A percentile compares a stretch with the other conserved stretches of the same genome.
These are phyloP conservation scores for Eristalis tenax DNA, from an alignment of 2,888 invertebrate species.

Conservation along the genomic window DNA sequence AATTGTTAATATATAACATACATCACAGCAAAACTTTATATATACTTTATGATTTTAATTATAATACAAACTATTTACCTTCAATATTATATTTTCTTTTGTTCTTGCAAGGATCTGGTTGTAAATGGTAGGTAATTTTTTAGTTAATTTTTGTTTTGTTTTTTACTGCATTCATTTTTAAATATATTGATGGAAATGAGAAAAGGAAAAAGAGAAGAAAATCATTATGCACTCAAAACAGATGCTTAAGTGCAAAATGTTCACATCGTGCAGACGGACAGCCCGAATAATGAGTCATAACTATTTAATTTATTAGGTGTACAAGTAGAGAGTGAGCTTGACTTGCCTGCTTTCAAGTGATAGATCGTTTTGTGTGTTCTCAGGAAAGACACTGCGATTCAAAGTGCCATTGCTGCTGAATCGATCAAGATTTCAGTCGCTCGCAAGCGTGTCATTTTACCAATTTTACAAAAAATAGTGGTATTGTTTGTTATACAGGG, in stretches of 20 bases:
- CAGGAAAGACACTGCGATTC: too few relatives aligned
- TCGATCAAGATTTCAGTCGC: too few relatives aligned
- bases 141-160: slow-evolving; percentile 27
- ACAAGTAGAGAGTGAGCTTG: too few relatives aligned
- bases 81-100: slow-evolving; percentile 37
- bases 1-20: slow-evolving; percentile 80
- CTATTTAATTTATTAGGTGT: slow-evolving; percentile 1
- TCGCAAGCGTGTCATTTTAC: too few relatives aligned
- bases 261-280: slow-evolving; percentile 9
- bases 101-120: slow-evolving; percentile 32
- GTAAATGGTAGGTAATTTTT: slow-evolving; percentile 31
- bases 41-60: slow-evolving; percentile 74
- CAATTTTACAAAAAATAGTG: too few relatives aligned
- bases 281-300: slow-evolving; percentile 13
- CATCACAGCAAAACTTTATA: slow-evolving; percentile 81
- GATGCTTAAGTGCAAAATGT: background rate
- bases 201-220: background rate
- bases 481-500: too few relatives aligned
- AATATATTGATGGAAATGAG: slow-evolving; percentile 13
- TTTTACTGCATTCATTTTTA: slow-evolving; percentile 42
- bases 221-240: background rate
- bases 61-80: slow-evolving; percentile 73
- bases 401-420: too few relatives aligned
- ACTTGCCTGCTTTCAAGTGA: too few relatives aligned
- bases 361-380: too few relatives aligned